These are phyloP conservation scores for Trissoscelio sp. DNA, from an alignment of 2,888 invertebrate genomes.

Conservation along the genomic window DNA sequence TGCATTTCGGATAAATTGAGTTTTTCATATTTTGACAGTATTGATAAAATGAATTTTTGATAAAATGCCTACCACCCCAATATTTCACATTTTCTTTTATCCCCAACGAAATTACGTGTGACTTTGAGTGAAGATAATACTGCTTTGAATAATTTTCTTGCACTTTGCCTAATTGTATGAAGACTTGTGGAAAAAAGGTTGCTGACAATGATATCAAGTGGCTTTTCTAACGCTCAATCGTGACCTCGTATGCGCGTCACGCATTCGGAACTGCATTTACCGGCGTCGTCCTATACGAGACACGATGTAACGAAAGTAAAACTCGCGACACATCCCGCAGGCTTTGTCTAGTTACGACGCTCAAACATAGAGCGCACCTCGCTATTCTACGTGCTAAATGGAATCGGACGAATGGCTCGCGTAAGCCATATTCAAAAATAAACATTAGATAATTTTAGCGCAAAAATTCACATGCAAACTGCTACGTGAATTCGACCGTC, in stretches of 20 bases:
- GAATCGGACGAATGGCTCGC: slow-evolving; percentile 52
- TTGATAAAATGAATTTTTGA: no score
- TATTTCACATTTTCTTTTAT: not conserved
- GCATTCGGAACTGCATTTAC: slow-evolving; percentile 69
- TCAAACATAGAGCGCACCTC: slow-evolving; percentile 41
- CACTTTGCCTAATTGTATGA: not conserved
- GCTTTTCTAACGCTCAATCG: slow-evolving; percentile 72
- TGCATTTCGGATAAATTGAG: no score
- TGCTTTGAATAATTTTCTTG: not conserved
- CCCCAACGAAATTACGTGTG: not conserved
- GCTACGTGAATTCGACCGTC: not conserved
- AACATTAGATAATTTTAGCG: slow-evolving; percentile 58
- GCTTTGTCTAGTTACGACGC: slow-evolving; percentile 56
- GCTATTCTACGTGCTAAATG: slow-evolving; percentile 44
- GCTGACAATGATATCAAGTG: slow-evolving; percentile 54
- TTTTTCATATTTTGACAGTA: not conserved
- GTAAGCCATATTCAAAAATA: slow-evolving; percentile 63
- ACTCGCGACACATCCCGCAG: slow-evolving; percentile 54
- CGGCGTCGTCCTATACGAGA: slow-evolving; percentile 39
- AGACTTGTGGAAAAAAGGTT: slow-evolving; percentile 27
- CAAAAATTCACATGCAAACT: slow-evolving; percentile 34
- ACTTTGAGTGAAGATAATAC: not conserved
- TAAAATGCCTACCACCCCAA: no score
- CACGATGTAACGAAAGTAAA: slow-evolving; percentile 74
- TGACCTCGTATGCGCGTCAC: slow-evolving; percentile 79